A percentile compares a stretch with the other conserved stretches of the same genome.
Conservation (phyloP, 1,140 invertebrate genomes). For the Oedothorax gibbosus region DNA sequence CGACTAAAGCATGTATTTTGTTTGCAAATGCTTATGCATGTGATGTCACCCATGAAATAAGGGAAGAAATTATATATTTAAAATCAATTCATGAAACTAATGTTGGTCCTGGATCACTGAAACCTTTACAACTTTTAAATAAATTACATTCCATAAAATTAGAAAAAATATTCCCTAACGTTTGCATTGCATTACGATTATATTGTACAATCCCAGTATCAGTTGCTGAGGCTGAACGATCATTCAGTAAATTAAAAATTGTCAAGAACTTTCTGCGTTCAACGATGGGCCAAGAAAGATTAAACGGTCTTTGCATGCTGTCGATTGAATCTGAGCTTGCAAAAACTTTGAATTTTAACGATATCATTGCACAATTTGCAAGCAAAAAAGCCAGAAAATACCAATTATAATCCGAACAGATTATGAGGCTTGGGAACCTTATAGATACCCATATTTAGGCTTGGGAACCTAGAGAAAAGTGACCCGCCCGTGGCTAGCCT, state of each 20-base stretch:
- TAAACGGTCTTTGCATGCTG: neutral
- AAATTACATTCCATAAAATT: neutral
- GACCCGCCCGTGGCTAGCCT: constrained; percentile 1
- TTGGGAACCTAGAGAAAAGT: neutral
- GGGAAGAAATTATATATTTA: neutral
- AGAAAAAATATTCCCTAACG: constrained; percentile 3
- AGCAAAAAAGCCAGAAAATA: neutral
- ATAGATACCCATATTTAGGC: neutral
- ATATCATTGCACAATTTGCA: neutral
- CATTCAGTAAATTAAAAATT: neutral
- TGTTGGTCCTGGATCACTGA: neutral
- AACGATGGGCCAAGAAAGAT: constrained; percentile 10
- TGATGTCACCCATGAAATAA: neutral
- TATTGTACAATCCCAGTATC: neutral
- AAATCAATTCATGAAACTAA: neutral
- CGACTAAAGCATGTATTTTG: neutral
- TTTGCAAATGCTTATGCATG: neutral
- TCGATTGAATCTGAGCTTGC: neutral
- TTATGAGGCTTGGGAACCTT: neutral
- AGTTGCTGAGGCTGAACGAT: neutral
- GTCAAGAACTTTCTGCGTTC: neutral
- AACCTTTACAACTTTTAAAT: neutral
- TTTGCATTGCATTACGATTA: neutral
- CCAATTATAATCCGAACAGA: neutral
- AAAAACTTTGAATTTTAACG: neutral